Base-by-base conservation (phyloP, 2,888 invertebrate genomes). In the Cryptus viduatorius region DNA sequence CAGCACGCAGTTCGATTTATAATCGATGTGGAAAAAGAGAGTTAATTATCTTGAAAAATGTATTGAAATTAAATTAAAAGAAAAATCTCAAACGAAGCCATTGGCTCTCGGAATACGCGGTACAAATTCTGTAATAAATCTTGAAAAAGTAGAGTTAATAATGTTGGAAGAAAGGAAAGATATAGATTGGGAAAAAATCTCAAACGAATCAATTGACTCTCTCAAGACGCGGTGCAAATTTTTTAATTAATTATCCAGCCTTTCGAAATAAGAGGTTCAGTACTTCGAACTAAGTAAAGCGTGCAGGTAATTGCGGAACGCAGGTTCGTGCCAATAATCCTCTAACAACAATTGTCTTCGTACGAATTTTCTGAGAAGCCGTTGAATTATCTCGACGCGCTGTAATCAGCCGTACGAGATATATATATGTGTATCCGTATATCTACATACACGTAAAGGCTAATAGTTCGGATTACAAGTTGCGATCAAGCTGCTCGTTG, bases 401-500 rank as follows among this genome's bases (percentile, higher is more conserved):
- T 50, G 14, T 75, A 75, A 61, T 73, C 75, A 16, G 61, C 1
- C 0, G 37, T 8, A 19, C 16, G 31, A 65, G n/a, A 31, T 14
- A 12, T 48, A 12, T 48, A 48, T 48, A 48, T 53, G 16, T 16
- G 19, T 53, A 16, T 19, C 16, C 10, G 24, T 42, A 31, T 50
- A 50, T 48, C 12, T 48, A 4, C 50, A 75, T 44, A 68, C 29
- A 68, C 19, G 61, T 37, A 50, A n/a, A 16, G 46, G 73, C 31
- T 75, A 75, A 80, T 80, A 19, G 75, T 75, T 48, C 50, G 67
- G 24, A 75, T 75, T 68, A 53, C 75, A 61, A 61, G 75, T 44
- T 81, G 48, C 61, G 71, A 71, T 69, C 31, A 65, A 65, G 64
- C 53, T 64, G 48, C 64, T 73, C 65, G 78, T 78, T 75, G 79